Evolutionary conservation across 1,140 invertebrate species (phyloP).

Genomic region (Campoletis sonorensis): DNA sequence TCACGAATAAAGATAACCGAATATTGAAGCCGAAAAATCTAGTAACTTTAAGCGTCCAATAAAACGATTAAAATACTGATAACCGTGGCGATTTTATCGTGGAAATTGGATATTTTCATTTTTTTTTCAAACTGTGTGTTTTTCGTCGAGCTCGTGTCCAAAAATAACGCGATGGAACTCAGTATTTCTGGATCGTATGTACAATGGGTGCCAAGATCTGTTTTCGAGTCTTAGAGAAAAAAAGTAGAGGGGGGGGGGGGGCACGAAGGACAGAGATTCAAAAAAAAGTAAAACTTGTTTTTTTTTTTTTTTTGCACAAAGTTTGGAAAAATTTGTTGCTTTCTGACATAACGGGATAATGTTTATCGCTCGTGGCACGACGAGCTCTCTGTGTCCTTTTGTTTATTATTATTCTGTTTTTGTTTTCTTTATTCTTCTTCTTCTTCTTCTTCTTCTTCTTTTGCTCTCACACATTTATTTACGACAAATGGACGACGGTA

Average conservation of each 20-base stretch:
- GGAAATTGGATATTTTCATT: too few relatives aligned
- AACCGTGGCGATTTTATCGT: too few relatives aligned
- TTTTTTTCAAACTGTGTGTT: too few relatives aligned
- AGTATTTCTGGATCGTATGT: slow-evolving; percentile 65
- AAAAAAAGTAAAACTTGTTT: slow-evolving; percentile 51
- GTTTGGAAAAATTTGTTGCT: slow-evolving; percentile 48
- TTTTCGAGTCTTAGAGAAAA: neutral
- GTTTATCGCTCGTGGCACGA: slow-evolving; percentile 35
- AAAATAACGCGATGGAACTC: slow-evolving; percentile 64
- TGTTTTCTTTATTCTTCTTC: neutral
- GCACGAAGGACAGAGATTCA: slow-evolving; percentile 43
- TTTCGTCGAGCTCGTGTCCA: slow-evolving; percentile 58
- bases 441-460: neutral
- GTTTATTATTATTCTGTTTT: too few relatives aligned
- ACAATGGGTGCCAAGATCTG: slow-evolving; percentile 65
- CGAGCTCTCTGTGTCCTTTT: neutral
- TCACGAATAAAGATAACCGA: too few relatives aligned
- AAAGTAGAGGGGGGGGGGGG: neutral
- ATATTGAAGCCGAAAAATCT: too few relatives aligned
- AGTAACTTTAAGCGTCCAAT: too few relatives aligned
- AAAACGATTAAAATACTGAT: too few relatives aligned
- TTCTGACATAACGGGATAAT: neutral
- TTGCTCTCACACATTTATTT: neutral
- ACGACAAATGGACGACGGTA: too few relatives aligned
- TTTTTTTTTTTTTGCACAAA: neutral